Percentiles rank a stretch among this genome's conserved stretches.
Evolutionary conservation across 2,888 invertebrate species (phyloP).

Genomic region (Mesorhabditis belari): DNA sequence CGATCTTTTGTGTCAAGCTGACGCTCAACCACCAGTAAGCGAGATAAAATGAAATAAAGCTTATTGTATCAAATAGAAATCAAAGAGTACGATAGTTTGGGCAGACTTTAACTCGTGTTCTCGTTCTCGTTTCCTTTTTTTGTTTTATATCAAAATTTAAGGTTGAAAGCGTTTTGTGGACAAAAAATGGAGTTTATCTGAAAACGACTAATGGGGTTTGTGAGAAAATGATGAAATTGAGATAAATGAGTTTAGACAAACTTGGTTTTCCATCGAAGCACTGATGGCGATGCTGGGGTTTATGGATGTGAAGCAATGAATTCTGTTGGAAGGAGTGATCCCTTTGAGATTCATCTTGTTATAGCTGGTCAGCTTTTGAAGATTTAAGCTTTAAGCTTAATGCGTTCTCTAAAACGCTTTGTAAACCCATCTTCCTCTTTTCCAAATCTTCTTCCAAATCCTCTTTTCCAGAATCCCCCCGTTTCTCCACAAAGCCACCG

Average conservation of each 20-base stretch:
- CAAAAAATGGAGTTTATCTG: not conserved
- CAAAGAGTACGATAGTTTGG: too few species aligned
- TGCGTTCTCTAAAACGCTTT: too few species aligned
- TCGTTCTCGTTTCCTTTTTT: too few species aligned
- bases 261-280: too few species aligned
- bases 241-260: not conserved
- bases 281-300: slow-evolving; percentile 39
- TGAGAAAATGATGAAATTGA: not conserved
- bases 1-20: not conserved
- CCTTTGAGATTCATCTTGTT: slow-evolving; percentile 42
- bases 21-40: not conserved
- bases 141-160: too few species aligned
- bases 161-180: not conserved
- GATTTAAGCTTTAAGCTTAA: too few species aligned
- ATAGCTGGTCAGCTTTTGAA: slow-evolving; percentile 40
- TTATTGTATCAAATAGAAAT: too few species aligned
- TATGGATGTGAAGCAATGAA: slow-evolving; percentile 44
- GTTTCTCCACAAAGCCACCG: slow-evolving; percentile 35
- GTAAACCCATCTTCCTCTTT: too few species aligned
- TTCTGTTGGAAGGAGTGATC: slow-evolving; percentile 33
- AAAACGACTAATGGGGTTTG: not conserved
- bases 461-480: slow-evolving; percentile 30
- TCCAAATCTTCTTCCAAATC: too few species aligned
- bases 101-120: too few species aligned
- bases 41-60: too few species aligned